Conservation (phyloP, 2,888 invertebrate genomes). For the Synanthedon tipuliformis region DNA sequence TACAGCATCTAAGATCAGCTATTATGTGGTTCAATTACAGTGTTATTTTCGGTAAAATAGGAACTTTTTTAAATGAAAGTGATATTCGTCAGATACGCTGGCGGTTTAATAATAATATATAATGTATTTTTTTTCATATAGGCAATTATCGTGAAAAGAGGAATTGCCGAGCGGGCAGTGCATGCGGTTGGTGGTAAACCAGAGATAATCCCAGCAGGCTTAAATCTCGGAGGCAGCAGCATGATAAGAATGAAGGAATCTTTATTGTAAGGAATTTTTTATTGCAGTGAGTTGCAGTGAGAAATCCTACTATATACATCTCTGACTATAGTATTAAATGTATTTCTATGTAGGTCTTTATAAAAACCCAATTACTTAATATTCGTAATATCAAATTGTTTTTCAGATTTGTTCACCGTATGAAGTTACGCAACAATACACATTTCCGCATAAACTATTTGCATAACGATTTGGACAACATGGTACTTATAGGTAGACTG, state of each 20-base stretch:
- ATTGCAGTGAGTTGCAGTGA: no score
- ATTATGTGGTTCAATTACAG: no score
- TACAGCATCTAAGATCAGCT: no score
- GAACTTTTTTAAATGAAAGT: no score
- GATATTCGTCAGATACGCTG: no score
- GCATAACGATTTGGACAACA: conserved; percentile 26
- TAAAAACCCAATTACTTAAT: neutral
- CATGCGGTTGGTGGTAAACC: conserved; percentile 8
- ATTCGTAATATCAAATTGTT: neutral
- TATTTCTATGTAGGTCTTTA: no score
- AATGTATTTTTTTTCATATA: conserved; percentile 4
- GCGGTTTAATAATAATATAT: no score
- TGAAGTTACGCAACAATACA: conserved; percentile 51
- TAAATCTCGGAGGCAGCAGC: conserved; percentile 42
- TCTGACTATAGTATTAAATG: no score
- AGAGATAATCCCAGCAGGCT: conserved; percentile 38
- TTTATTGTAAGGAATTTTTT: conserved; percentile 27
- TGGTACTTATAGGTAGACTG: conserved; percentile 23
- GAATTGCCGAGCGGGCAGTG: conserved; percentile 15
- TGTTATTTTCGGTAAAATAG: no score
- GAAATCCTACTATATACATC: no score
- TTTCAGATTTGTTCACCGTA: conserved; percentile 47
- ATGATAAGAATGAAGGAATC: conserved; percentile 37
- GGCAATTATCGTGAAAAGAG: no score
- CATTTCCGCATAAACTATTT: conserved; percentile 29